Evolutionary conservation across 2,888 invertebrate species (phyloP), one percentile per base, ranked within the genome.

Genomic region (Dorcus parallelipipedus): DNA sequence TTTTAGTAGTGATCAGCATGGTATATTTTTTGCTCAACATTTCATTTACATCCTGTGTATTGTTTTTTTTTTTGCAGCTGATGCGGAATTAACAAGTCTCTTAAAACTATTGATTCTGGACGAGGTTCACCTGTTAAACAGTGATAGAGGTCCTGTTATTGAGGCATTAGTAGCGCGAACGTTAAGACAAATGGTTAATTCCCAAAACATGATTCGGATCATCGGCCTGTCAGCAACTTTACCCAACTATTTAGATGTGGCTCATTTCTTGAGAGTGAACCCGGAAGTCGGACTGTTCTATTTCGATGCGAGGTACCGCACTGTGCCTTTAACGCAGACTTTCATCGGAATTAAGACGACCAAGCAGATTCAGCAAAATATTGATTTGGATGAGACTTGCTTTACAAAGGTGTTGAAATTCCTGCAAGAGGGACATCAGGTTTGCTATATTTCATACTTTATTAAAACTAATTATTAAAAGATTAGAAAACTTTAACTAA

Each of bases 221-320:
- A 92, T 99, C 1, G 98, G 97, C 0, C 78, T 98, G 41, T 97
- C 98, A 0, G 99, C 99, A 8, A 99, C 99, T 0, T 79, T 99
- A 62, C 99, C 99, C 1, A 99, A 99, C 78, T 99, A 99, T 76
- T 78, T 94, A 3, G 98, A 99, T 79, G 97, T 99, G 26, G 96
- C 98, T 2, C 83, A 85, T 65, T 99, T 99, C 76, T 82, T 99
- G 9, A 83, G 93, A 10, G 99, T 99, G 0, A 97, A 97, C 79
- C 93, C 94, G 0, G 86, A 90, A 74, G 87, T 87, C 39, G 97
- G 97, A 0, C 80, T 98, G 1, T 98, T 96, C 79, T 97, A 90
- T 79, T 98, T 98, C 76, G 95, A 95, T 78, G 88, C 91, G 1
- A 86, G 96, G 4, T 97, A 95, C 76, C 85, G 99, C 2, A 98